Conservation (phyloP, 2,888 invertebrate species). For the Drosophila tripunctata region DNA sequence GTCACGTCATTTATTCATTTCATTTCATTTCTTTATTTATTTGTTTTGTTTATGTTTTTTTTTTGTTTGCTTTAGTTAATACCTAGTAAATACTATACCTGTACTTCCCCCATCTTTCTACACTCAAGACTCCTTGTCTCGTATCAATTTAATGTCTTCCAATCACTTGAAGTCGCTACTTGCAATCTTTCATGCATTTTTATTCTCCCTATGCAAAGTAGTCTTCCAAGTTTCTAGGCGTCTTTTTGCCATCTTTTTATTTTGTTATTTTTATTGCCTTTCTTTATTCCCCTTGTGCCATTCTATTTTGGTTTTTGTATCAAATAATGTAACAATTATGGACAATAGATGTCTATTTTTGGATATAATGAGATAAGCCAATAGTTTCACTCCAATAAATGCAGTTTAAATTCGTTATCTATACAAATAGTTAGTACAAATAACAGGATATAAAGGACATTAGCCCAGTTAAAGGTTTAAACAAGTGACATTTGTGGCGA, state of each 20-base stretch:
- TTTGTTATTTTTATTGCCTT: not conserved
- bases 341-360: too few species aligned
- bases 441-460: not conserved
- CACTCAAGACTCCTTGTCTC: not conserved
- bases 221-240: conserved; percentile 1
- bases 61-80: conserved; percentile 12
- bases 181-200: conserved; percentile 49
- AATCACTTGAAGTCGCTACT: conserved; percentile 31
- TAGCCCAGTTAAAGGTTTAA: not conserved
- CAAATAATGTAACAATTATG: not conserved
- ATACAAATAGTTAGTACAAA: not conserved
- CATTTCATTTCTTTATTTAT: conserved; percentile 45
- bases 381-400: too few species aligned
- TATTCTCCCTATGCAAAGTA: conserved; percentile 45
- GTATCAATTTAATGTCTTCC: conserved; percentile 11
- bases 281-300: not conserved
- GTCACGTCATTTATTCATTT: conserved; percentile 25
- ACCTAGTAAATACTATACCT: not conserved
- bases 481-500: not conserved
- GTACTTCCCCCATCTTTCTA: not conserved
- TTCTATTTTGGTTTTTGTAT: conserved; percentile 4
- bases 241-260: not conserved
- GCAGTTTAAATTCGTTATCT: too few species aligned
- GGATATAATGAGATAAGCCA: too few species aligned
- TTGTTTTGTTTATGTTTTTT: conserved; percentile 42